These are phyloP conservation scores for Spilosoma lubricipeda DNA, from an alignment of 2,888 invertebrate genomes.

Conservation along the genomic window DNA sequence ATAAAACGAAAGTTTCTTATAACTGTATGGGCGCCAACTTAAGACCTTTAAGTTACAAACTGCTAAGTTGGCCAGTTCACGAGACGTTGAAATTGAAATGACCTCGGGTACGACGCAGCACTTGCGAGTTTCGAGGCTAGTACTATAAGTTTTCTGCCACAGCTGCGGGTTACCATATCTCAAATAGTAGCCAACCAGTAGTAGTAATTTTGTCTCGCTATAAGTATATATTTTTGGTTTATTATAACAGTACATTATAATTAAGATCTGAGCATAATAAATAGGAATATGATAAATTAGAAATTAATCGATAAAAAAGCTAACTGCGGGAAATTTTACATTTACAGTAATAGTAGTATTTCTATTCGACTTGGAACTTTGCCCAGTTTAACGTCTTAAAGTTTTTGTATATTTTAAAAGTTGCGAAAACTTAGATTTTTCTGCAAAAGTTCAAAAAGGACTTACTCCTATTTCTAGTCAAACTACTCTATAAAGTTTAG, in stretches of 20 bases:
- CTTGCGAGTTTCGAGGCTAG: slow-evolving; percentile 38
- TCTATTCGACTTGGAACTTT: slow-evolving; percentile 22
- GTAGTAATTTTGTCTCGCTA: no score
- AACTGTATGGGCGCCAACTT: slow-evolving; percentile 45
- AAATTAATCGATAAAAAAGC: no score
- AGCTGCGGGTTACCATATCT: neutral
- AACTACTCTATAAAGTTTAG: neutral
- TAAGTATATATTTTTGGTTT: no score
- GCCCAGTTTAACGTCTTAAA: slow-evolving; percentile 38
- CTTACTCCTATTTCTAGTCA: neutral
- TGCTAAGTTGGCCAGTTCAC: slow-evolving; percentile 47
- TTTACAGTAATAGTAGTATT: neutral
- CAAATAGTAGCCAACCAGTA: no score
- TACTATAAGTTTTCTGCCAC: slow-evolving; percentile 13
- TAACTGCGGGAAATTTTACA: no score
- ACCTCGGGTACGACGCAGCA: slow-evolving; percentile 48
- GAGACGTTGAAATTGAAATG: slow-evolving; percentile 53
- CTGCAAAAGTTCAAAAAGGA: neutral
- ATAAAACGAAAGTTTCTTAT: slow-evolving; percentile 43
- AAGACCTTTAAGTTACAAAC: slow-evolving; percentile 41
- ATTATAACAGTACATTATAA: no score
- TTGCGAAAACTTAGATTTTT: slow-evolving; percentile 19
- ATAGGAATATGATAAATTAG: no score
- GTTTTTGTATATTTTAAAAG: slow-evolving; percentile 35
- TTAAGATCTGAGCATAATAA: no score